A percentile compares a stretch with the other conserved stretches of the same genome.
Conservation (phyloP, 2,113 vertebrate genomes). For the Dolichallabes microphthalmus region DNA sequence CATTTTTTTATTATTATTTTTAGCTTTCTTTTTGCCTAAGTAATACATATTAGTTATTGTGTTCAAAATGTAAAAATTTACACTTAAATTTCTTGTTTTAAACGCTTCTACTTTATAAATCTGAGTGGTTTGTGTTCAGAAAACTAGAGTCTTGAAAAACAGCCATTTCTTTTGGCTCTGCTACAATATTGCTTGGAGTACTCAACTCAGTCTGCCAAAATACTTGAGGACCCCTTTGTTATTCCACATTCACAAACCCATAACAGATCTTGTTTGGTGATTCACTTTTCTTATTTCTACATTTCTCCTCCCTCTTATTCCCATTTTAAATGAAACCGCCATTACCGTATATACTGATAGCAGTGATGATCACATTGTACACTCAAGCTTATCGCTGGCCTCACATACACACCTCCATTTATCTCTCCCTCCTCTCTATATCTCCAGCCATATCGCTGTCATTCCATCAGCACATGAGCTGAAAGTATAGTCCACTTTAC, state of each 20-base stretch:
- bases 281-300: background rate
- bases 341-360: background rate
- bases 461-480: slow-evolving; percentile 1
- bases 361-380: slow-evolving; percentile 14
- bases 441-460: background rate
- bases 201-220: background rate
- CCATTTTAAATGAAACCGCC: background rate
- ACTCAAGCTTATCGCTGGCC: slow-evolving; percentile 7
- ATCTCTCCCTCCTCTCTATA: slow-evolving; percentile 17
- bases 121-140: background rate
- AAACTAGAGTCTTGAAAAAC: background rate
- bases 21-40: background rate
- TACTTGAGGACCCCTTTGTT: background rate
- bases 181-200: background rate
- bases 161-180: background rate
- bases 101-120: background rate
- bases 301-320: background rate
- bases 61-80: no score
- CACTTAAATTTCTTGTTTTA: no score
- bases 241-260: background rate
- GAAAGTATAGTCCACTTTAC: slow-evolving; percentile 11
- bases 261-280: background rate
- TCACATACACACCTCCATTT: slow-evolving; percentile 25
- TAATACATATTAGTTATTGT: background rate
- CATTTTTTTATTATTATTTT: background rate